Base-by-base conservation (phyloP, 1,140 invertebrate genomes). In the Phthorimaea operculella region DNA sequence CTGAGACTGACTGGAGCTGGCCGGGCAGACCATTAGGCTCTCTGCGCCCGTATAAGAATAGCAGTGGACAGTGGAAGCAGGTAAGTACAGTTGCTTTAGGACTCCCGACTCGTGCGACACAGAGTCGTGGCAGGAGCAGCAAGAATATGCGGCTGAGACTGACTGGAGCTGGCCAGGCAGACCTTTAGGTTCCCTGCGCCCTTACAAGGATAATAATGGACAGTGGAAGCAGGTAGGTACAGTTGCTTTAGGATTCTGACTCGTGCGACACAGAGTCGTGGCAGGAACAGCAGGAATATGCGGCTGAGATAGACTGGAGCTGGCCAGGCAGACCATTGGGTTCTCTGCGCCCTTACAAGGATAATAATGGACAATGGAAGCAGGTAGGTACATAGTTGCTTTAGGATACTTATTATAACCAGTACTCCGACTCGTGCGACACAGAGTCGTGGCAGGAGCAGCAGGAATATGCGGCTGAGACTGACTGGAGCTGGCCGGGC, bases 121-220 rank as follows among this genome's bases (percentile, higher is more conserved):
- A 28, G 21, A 28, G 21, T 28, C 21, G 21, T 28, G 21, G n/a
- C 10, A 54, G 42, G 18, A 51, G 34, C 51, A 63, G 9, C 58
- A 66, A 58, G 61, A 0, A n/a, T n/a, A n/a, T n/a, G n/a, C n/a
- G n/a, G n/a, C n/a, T n/a, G n/a, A n/a, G n/a, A n/a, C n/a, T n/a
- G 63, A 71, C 36, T 76, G 76, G 72, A 60, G 70, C 53, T 76
- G 75, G 71, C 56, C 63, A 0, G 66, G 58, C 6, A 45, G 42
- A 45, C 42, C 42, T n/a, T 6, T 45, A 45, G 42, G n/a, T n/a
- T n/a, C n/a, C n/a, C n/a, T n/a, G n/a, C n/a, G n/a, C n/a, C n/a
- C n/a, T n/a, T n/a, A n/a, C n/a, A n/a, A n/a, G n/a, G n/a, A n/a
- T n/a, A n/a, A n/a, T n/a, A n/a, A n/a, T n/a, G n/a, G n/a, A n/a